Conservation (phyloP, 1,140 invertebrate species). For the Pseudomyrmex pallidus region DNA sequence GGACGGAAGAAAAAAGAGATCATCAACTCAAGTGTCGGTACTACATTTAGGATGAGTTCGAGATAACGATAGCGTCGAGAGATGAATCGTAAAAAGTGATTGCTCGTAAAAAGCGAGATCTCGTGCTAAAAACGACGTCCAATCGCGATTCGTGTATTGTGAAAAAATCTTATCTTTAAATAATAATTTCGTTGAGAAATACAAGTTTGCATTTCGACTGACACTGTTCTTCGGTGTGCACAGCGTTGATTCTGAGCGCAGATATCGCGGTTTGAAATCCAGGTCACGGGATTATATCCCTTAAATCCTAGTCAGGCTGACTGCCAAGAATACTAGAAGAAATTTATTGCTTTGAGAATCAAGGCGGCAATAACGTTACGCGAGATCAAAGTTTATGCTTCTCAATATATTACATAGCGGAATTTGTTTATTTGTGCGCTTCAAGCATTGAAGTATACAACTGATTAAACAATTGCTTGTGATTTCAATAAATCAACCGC, state of each 20-base stretch:
- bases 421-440: constrained; percentile 24
- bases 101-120: constrained; percentile 65
- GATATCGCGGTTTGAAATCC: constrained; percentile 43
- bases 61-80: constrained; percentile 59
- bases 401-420: constrained; percentile 33
- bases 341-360: constrained; percentile 57
- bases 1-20: constrained; percentile 54
- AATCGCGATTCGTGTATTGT: neutral
- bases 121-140: constrained; percentile 3
- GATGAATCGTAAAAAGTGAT: constrained; percentile 71
- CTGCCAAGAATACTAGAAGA: constrained; percentile 58
- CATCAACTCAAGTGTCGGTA: constrained; percentile 37
- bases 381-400: constrained; percentile 38
- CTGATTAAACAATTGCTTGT: neutral
- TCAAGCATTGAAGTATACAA: constrained; percentile 9
- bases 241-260: constrained; percentile 1
- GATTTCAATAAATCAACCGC: neutral
- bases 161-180: constrained; percentile 9
- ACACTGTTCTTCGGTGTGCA: constrained; percentile 7
- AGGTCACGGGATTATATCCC: constrained; percentile 45
- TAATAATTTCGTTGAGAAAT: neutral
- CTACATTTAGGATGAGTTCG: constrained; percentile 59
- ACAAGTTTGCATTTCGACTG: constrained; percentile 35
- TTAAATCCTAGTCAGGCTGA: constrained; percentile 60
- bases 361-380: constrained; percentile 53